Conservation (phyloP, 1,140 invertebrate genomes). For the Diploscapter pachys region DNA sequence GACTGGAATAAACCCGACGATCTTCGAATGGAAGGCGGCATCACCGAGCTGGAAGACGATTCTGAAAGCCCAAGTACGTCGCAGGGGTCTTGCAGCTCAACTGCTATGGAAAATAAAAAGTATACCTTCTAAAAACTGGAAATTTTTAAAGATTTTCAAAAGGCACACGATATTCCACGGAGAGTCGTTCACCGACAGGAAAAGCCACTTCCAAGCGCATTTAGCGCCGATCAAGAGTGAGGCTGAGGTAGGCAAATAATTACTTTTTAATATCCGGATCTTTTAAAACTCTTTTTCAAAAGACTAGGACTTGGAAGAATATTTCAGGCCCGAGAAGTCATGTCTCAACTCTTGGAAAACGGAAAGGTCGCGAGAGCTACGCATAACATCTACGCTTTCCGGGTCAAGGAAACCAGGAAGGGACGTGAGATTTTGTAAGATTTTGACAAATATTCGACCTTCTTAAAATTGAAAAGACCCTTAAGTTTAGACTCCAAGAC, state of each 20-base stretch:
- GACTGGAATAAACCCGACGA: too few species aligned
- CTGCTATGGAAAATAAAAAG: too few species aligned
- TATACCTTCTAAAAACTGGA: too few species aligned
- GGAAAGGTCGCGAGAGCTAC: slow-evolving; percentile 55
- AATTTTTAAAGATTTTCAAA: too few species aligned
- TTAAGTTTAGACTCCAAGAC: slow-evolving; percentile 63
- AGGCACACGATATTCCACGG: slow-evolving; percentile 37
- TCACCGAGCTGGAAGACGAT: too few species aligned
- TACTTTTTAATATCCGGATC: not conserved
- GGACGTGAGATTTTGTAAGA: slow-evolving; percentile 39
- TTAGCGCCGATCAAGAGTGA: slow-evolving; percentile 44
- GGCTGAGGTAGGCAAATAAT: slow-evolving; percentile 43
- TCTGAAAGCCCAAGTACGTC: too few species aligned
- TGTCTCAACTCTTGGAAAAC: slow-evolving; percentile 44
- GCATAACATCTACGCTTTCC: slow-evolving; percentile 54
- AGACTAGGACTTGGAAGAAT: not conserved
- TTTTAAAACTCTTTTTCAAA: slow-evolving; percentile 1
- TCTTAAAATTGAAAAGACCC: slow-evolving; percentile 3
- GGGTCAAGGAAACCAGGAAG: slow-evolving; percentile 26
- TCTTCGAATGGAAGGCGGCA: too few species aligned
- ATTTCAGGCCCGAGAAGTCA: slow-evolving; percentile 45
- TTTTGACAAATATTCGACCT: not conserved
- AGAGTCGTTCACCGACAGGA: slow-evolving; percentile 47
- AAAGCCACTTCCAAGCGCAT: slow-evolving; percentile 58
- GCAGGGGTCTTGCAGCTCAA: too few species aligned